Evolutionary conservation across 1,140 invertebrate species (phyloP).

Genomic region (Leucophenga varia): DNA sequence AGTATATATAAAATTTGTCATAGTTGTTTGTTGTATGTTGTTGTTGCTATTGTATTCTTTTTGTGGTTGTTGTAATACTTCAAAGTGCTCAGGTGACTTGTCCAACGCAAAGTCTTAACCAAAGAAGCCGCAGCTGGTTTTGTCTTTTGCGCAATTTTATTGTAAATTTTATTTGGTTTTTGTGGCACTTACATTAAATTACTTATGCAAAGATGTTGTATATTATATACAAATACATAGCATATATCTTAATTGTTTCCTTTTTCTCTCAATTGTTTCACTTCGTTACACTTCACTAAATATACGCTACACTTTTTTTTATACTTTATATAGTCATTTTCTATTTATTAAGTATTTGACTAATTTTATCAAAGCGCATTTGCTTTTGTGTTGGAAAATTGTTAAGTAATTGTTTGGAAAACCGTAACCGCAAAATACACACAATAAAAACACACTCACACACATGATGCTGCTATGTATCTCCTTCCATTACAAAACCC

Average conservation of each 20-base stretch:
- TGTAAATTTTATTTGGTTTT: slow-evolving; percentile 41
- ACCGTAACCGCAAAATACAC: slow-evolving; percentile 26
- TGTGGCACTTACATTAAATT: slow-evolving; percentile 45
- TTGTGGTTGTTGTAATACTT: slow-evolving; percentile 7
- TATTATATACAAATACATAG: slow-evolving; percentile 7
- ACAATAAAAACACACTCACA: slow-evolving; percentile 2
- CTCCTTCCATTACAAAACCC: neutral
- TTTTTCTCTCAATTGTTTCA: no score
- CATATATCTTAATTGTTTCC: slow-evolving; percentile 36
- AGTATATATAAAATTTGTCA: neutral
- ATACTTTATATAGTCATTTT: no score
- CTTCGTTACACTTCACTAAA: no score
- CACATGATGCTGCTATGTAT: neutral
- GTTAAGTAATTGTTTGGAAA: slow-evolving; percentile 35
- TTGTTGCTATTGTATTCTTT: slow-evolving; percentile 29
- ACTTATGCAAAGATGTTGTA: slow-evolving; percentile 40
- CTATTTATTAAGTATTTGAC: no score
- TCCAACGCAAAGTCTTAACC: neutral
- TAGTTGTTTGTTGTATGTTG: slow-evolving; percentile 21
- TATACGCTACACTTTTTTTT: no score
- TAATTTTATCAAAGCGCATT: no score
- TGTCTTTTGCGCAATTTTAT: slow-evolving; percentile 4
- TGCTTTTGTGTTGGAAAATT: no score
- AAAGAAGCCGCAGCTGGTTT: slow-evolving; percentile 1
- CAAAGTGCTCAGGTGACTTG: slow-evolving; percentile 14